Evolutionary conservation across 2,113 vertebrate genomes (phyloP), one percentile per base, ranked within the genome.

Genomic region (Megaptera novaeangliae): DNA sequence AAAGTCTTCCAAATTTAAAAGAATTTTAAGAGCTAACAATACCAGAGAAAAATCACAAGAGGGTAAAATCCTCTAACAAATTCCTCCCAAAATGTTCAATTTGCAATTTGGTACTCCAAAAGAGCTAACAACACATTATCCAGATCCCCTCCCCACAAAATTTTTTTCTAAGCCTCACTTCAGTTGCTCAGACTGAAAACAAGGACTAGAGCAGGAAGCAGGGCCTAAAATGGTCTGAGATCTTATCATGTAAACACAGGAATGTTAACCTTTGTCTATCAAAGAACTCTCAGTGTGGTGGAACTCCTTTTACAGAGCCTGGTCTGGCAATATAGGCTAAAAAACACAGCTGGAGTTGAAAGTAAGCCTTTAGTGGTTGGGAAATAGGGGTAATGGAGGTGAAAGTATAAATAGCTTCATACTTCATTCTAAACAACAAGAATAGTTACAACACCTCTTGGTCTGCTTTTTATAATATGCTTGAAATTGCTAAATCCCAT

Each of bases 1-100:
- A 83, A 94, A 82, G 80, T 74, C 18, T 78, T 83, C 23, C 69
- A 71, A 52, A 92, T 86, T 46, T 82, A 29, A 86, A 97, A 85
- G 31, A 6, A 36, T 59, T 75, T 74, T 44, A 82, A 75, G 66
- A 68, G 31, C 20, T 61, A 91, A 18, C 36, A 27, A 46, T 59
- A 72, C 8, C 46, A 81, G 74, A 64, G 78, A 71, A 87, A 88
- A 83, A 41, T 31, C 20, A 31, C 17, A 87, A 86, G 44, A 78
- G 7, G 10, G 11, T 68, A 88, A 61, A 87, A 87, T 36, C 52
- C 52, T 94, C 8, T 71, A 64, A 85, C 3, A 64, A 55, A 82
- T 72, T 84, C 72, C 17, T 89, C 34, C 29, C 49, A 57, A 64
- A 74, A 66, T 57, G 29, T 49, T 88, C 52, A 75, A 44, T 71